Base-by-base conservation (phyloP, 2,797 vertebrate species). In the Austrolebias charrua region DNA sequence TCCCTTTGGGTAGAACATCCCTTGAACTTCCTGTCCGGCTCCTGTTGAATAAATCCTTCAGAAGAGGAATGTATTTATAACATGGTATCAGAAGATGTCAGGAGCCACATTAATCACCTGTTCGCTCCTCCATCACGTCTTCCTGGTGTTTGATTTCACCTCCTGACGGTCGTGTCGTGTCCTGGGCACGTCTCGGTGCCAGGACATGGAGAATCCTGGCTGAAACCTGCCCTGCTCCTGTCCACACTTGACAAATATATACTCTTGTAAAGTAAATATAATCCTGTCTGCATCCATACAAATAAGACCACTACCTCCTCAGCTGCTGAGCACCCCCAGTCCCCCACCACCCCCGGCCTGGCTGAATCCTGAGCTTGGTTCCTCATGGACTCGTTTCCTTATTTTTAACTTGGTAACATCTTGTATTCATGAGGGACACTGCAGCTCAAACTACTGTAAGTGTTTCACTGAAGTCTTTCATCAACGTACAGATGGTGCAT, bases 171-270 rank as follows among this genome's bases (percentile, higher is more conserved):
- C 81, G 14, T 60, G 71, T 90, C 81, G 14, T 60, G 78, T 90
- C 82, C 24, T 24, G 24, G 24, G 3, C 24, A 24, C 3, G 24
- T 24, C 24, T 24, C 24, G 2, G 24, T 24, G 82, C 81, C 76
- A 58, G 35, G 58, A 76, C 49, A 61, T 5, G 19, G 59, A 61
- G 63, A 74, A 78, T 74, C 81, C 78, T 76, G 74, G 75, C 70
- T 64, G 67, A 71, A 86, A 83, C 62, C 68, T 70, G 79, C 66
- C 73, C 68, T 63, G 63, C 40, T 55, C 75, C 78, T 88, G 89
- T 91, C 89, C 42, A 9, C 89, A 86, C 90, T 66, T 84, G 63
- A 88, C 88, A 89, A 90, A 90, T 88, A 88, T 89, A 90, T 75
- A 81, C 76, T 56, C 69, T 75, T 69, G 78, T 80, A 83, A 86